phyloP scores from a whole-genome alignment of 1,140 invertebrate genomes.

The Phymastichus coffea region DNA sequence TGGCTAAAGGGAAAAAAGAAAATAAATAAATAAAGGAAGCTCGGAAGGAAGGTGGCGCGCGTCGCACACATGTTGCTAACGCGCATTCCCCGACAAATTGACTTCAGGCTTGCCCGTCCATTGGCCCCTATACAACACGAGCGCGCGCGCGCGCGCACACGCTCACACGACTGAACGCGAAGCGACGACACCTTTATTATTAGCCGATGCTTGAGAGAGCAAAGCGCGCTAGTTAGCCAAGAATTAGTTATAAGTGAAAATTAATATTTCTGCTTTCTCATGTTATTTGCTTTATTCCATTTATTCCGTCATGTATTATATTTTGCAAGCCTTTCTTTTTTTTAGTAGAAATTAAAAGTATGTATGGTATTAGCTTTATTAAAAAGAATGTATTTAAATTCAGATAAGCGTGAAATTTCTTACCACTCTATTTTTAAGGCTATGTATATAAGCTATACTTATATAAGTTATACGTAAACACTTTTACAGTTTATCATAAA shows the following conservation, averaged over 20 bases:
- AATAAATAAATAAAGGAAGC: not conserved
- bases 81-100: constrained; percentile 58
- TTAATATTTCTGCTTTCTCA: constrained; percentile 52
- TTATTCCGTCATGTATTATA: not conserved
- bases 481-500: no score
- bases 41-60: not conserved
- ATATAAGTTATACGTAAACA: no score
- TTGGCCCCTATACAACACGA: not conserved
- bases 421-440: no score
- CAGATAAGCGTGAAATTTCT: no score
- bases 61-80: constrained; percentile 49
- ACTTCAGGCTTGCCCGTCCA: constrained; percentile 44
- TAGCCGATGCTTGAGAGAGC: constrained; percentile 46
- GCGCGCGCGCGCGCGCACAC: not conserved
- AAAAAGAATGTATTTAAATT: no score
- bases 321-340: no score
- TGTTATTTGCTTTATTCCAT: constrained; percentile 9
- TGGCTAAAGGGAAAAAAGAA: not conserved
- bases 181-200: constrained; percentile 54
- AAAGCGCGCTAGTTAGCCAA: constrained; percentile 49
- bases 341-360: no score
- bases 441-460: no score
- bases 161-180: not conserved
- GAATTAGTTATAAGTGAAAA: constrained; percentile 57
- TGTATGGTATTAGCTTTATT: no score